phyloP scores from a whole-genome alignment of 1,140 invertebrate species.

The Pseudomyrmex pallidus region DNA sequence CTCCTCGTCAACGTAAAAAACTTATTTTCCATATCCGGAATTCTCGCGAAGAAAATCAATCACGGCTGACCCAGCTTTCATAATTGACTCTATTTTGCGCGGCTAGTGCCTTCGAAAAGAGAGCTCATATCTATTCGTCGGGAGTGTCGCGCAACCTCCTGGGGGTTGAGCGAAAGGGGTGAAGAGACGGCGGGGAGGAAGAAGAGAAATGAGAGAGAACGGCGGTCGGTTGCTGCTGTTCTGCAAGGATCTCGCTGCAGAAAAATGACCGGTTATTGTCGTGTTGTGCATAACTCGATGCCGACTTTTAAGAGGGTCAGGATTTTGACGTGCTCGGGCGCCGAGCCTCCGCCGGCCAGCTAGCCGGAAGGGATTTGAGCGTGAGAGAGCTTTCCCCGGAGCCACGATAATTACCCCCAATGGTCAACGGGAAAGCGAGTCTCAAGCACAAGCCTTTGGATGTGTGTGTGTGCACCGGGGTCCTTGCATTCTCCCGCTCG shows the following conservation, averaged over 20 bases:
- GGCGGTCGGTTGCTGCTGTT: slow-evolving; percentile 65
- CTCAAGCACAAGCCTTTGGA: slow-evolving; percentile 46
- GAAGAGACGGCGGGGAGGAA: slow-evolving; percentile 37
- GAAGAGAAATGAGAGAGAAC: slow-evolving; percentile 48
- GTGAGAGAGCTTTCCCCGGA: slow-evolving; percentile 81
- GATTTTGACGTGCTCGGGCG: slow-evolving; percentile 35
- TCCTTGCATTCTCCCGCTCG: slow-evolving; percentile 44
- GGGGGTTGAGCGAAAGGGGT: slow-evolving; percentile 45
- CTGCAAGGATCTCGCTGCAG: slow-evolving; percentile 76
- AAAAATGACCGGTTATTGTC: slow-evolving; percentile 80
- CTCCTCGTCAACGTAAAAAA: neutral
- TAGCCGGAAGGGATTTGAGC: slow-evolving; percentile 76
- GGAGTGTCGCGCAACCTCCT: slow-evolving; percentile 60
- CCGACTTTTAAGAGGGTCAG: slow-evolving; percentile 36
- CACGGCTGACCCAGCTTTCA: slow-evolving; percentile 69
- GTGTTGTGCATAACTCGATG: slow-evolving; percentile 16
- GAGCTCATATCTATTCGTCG: slow-evolving; percentile 60
- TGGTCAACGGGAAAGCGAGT: slow-evolving; percentile 76
- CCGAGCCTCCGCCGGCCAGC: slow-evolving; percentile 39
- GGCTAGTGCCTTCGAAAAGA: slow-evolving; percentile 55
- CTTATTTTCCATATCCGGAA: slow-evolving; percentile 15
- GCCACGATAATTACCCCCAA: slow-evolving; percentile 83
- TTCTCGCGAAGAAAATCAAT: slow-evolving; percentile 71
- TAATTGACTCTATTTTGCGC: slow-evolving; percentile 78
- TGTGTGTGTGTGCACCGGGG: slow-evolving; percentile 12